Evolutionary conservation across 2,888 invertebrate genomes (phyloP).

Genomic region (Cantharis rustica): DNA sequence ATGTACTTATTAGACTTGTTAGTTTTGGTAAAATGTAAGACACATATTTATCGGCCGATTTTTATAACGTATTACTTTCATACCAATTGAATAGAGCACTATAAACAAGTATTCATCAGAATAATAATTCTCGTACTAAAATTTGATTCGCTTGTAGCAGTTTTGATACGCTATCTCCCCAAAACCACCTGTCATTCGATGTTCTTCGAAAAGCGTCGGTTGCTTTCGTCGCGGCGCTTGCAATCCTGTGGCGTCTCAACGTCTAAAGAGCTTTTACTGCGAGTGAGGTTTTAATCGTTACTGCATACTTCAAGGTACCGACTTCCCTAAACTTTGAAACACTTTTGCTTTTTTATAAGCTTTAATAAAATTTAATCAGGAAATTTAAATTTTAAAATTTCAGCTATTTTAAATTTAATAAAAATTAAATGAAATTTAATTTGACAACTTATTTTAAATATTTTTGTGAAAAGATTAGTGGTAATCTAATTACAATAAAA

Average conservation of each 20-base stretch:
- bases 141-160: constrained; percentile 34
- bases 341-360: background rate
- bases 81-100: background rate
- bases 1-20: background rate
- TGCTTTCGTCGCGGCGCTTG: constrained; percentile 34
- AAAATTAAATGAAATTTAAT: too few relatives aligned
- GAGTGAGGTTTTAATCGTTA: constrained; percentile 32
- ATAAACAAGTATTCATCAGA: background rate
- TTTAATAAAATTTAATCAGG: too few relatives aligned
- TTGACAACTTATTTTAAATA: too few relatives aligned
- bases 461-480: too few relatives aligned
- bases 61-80: background rate
- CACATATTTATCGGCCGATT: background rate
- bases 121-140: constrained; percentile 37
- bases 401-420: too few relatives aligned
- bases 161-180: constrained; percentile 38
- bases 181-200: constrained; percentile 42
- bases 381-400: too few relatives aligned
- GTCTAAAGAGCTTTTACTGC: constrained; percentile 31
- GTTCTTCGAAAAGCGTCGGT: constrained; percentile 35
- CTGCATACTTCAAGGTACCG: constrained; percentile 10
- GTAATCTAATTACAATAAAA: too few relatives aligned
- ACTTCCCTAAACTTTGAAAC: constrained; percentile 7
- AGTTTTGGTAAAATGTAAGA: background rate
- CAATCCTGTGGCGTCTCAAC: constrained; percentile 32